A percentile compares a stretch with the other conserved stretches of the same genome.
phyloP scores from a whole-genome alignment of 2,888 invertebrate genomes.

The Xestoiulus laeticollis region DNA sequence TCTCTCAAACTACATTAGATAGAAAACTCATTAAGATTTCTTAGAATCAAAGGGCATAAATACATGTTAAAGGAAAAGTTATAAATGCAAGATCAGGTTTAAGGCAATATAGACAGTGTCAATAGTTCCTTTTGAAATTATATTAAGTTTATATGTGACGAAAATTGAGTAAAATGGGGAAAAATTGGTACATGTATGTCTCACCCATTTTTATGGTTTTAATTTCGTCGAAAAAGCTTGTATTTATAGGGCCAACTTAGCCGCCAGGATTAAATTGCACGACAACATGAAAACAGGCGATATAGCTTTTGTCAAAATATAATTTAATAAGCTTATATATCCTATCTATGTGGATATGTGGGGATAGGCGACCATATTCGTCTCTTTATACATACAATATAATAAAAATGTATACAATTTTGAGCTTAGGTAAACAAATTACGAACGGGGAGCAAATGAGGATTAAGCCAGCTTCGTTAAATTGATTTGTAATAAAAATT shows the following conservation, averaged over 20 bases:
- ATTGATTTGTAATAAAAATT: slow-evolving; percentile 26
- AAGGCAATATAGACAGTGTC: background rate
- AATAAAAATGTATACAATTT: slow-evolving; percentile 9
- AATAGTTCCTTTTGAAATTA: background rate
- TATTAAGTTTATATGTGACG: background rate
- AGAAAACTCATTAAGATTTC: too few species aligned
- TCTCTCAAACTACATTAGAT: too few species aligned
- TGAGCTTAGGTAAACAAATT: slow-evolving; percentile 26
- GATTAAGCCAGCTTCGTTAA: background rate
- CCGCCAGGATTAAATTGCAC: slow-evolving; percentile 4
- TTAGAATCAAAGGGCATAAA: too few species aligned
- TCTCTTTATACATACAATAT: background rate
- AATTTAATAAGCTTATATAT: slow-evolving; percentile 26
- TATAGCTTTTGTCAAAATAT: background rate
- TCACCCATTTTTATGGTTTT: slow-evolving; percentile 9
- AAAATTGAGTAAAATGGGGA: background rate
- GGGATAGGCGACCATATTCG: slow-evolving; percentile 8
- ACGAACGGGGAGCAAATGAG: background rate
- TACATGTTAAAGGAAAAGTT: too few species aligned
- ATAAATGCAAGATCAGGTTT: background rate
- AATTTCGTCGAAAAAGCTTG: background rate
- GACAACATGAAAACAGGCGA: slow-evolving; percentile 14
- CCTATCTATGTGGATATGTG: background rate
- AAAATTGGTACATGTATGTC: background rate
- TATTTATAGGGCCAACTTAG: background rate